Evolutionary conservation across 2,113 vertebrate species (phyloP).

Genomic region (Hyperoodon ampullatus): DNA sequence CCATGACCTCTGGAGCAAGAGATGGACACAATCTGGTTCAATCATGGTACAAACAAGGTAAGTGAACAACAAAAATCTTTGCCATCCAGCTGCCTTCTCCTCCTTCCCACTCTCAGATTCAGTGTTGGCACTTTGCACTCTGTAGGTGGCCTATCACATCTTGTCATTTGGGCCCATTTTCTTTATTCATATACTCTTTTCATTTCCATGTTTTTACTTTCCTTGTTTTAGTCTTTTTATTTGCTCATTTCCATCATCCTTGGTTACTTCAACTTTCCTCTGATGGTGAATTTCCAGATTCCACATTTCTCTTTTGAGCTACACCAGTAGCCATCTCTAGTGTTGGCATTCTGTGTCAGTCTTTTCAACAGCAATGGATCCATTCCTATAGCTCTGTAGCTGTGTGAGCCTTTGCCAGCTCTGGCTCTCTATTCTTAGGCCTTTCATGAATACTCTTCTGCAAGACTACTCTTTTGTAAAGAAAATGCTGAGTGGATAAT

Average conservation of each 20-base stretch:
- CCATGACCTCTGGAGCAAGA: background rate
- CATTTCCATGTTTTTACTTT: background rate
- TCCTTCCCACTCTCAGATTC: background rate
- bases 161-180: background rate
- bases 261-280: background rate
- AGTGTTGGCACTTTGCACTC: background rate
- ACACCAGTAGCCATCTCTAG: background rate
- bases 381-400: background rate
- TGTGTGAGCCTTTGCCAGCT: background rate
- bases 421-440: background rate
- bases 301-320: background rate
- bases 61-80: background rate
- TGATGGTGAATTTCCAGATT: background rate
- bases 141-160: background rate
- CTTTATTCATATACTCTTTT: background rate
- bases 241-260: background rate
- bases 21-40: background rate
- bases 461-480: background rate
- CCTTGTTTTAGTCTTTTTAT: background rate
- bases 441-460: background rate
- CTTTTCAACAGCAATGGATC: background rate
- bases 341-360: background rate
- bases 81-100: background rate
- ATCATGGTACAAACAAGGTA: background rate
- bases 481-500: background rate